These are phyloP conservation scores for Orchesellides sinensis DNA, from an alignment of 2,888 invertebrate species.

Conservation along the genomic window DNA sequence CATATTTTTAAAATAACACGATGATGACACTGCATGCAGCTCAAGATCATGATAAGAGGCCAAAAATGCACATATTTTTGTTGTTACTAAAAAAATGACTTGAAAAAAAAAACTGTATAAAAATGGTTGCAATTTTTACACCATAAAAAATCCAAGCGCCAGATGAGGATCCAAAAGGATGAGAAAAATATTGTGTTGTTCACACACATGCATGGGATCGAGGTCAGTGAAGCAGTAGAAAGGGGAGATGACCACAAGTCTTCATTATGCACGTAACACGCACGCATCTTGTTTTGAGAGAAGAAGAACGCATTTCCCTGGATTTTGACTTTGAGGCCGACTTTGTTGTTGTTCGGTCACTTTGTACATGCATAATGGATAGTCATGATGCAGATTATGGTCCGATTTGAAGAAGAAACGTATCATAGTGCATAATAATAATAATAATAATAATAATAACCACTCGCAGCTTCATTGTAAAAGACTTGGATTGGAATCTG, in stretches of 20 bases:
- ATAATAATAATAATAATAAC: too few species aligned
- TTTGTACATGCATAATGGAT: not conserved
- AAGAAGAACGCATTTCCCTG: slow-evolving; percentile 18
- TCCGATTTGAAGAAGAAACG: not conserved
- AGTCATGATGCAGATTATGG: not conserved
- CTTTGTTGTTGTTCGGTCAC: not conserved
- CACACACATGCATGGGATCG: slow-evolving; percentile 49
- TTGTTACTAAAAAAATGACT: slow-evolving; percentile 6
- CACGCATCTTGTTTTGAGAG: slow-evolving; percentile 18
- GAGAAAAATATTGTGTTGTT: not conserved
- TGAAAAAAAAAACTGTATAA: not conserved
- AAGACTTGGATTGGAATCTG: too few species aligned
- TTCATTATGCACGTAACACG: slow-evolving; percentile 40
- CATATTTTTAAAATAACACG: not conserved
- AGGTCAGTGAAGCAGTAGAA: slow-evolving; percentile 62
- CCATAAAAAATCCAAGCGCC: too few species aligned
- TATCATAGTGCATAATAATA: not conserved
- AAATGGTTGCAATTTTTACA: slow-evolving; percentile 29
- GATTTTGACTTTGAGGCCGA: not conserved
- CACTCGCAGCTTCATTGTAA: too few species aligned
- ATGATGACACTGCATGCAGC: not conserved
- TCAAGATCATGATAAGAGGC: too few species aligned
- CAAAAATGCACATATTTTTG: too few species aligned
- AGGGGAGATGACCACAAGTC: slow-evolving; percentile 52
- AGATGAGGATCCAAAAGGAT: not conserved